Evolutionary conservation across 2,113 vertebrate species (phyloP), one percentile per base, ranked within the genome.

Genomic region (Menura novaehollandiae): DNA sequence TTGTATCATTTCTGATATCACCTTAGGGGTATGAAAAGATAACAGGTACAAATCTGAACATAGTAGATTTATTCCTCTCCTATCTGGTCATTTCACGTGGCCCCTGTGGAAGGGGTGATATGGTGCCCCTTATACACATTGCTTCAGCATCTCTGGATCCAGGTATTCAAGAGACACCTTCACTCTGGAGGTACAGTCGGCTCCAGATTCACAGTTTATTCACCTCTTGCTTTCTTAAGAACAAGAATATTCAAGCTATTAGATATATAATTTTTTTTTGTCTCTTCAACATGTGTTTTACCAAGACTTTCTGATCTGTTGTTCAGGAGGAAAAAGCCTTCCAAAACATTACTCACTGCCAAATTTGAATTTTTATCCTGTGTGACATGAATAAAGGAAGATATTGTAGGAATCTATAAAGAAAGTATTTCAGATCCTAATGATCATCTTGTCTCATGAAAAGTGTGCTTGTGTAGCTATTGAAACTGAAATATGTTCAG

Each of bases 241-340:
- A 22, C 9, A 85, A 59, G 20, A 51, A 83, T 52, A 63, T 83
- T 44, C 2, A 41, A 39, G 1, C 30, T 83, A 9, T 51, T 47
- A 13, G 26, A 3, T 24, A 10, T 22, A 26, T 19, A 15, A 23
- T 17, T n/a, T 1, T 26, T 24, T 18, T 53, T n/a, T 32, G 0
- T 64, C 19, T 47, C 12, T 43, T 37, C n/a, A 41, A 21, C 7
- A 2, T 51, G 1, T 28, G 51, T 84, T 89, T 84, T 52, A 55
- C 0, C 0, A 60, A 68, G 26, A 28, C 6, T 27, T 84, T 58
- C 18, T 55, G 5, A 21, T 44, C 12, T 60, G 8, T 32, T 33
- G 4, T 37, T 91, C 7, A 60, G n/a, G 12, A 72, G 24, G 24
- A 81, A 81, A 91, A 77, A 49, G 0, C 7, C 9, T 87, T 83